Conservation (phyloP, 2,888 invertebrate genomes). For the Lottia scabra region DNA sequence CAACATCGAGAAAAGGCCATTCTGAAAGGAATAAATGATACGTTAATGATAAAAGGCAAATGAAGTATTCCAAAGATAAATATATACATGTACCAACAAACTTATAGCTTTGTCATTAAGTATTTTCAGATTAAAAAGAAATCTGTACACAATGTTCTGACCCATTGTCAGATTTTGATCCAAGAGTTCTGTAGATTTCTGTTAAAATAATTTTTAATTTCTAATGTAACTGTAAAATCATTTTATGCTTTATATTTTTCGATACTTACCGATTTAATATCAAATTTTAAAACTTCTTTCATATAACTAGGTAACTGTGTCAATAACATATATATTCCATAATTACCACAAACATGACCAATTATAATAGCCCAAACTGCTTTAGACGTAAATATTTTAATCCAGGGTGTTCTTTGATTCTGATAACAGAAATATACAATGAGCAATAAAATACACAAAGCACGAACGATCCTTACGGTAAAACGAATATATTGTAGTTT, state of each 20-base stretch:
- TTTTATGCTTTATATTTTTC: no score
- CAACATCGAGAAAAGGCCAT: constrained; percentile 56
- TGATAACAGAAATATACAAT: background rate
- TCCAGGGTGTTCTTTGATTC: constrained; percentile 65
- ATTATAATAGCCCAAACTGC: constrained; percentile 71
- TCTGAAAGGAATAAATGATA: constrained; percentile 35
- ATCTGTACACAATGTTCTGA: no score
- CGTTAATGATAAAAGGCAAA: background rate
- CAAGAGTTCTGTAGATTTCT: no score
- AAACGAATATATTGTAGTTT: no score
- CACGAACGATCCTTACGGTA: no score
- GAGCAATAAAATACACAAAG: no score
- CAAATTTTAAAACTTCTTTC: constrained; percentile 62
- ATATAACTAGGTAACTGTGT: constrained; percentile 63
- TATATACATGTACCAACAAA: no score
- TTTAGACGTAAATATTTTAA: constrained; percentile 68
- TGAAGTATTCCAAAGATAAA: background rate
- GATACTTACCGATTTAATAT: constrained; percentile 57
- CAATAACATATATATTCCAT: constrained; percentile 64
- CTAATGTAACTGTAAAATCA: no score
- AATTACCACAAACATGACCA: constrained; percentile 72
- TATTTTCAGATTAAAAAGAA: no score
- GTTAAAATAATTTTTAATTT: no score
- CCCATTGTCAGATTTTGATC: no score
- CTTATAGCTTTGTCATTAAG: no score